phyloP scores from a whole-genome alignment of 2,888 invertebrate species.

The Drosophila villosipedis region DNA sequence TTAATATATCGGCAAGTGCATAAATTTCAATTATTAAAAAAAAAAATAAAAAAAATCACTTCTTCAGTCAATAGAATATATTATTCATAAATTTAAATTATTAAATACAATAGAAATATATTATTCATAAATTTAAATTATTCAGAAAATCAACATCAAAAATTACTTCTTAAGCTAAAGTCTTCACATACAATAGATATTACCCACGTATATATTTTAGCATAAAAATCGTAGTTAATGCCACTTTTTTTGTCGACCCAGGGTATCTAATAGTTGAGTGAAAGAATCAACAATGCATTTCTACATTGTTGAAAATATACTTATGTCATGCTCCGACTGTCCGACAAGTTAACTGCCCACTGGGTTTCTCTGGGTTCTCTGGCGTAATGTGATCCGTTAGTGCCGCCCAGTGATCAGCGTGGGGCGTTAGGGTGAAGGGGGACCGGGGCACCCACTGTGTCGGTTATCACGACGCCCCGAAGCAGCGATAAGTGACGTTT shows the following conservation, averaged over 20 bases:
- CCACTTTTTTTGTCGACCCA: background rate
- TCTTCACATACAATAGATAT: background rate
- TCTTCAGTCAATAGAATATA: background rate
- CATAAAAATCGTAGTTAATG: background rate
- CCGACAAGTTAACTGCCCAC: constrained; percentile 57
- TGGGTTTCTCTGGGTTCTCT: constrained; percentile 36
- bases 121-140: background rate
- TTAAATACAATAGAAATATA: background rate
- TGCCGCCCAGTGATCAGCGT: constrained; percentile 35
- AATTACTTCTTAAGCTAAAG: background rate
- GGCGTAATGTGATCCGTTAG: constrained; percentile 60
- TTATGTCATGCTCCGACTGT: constrained; percentile 58
- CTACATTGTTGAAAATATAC: constrained; percentile 17
- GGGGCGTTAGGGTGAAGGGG: background rate
- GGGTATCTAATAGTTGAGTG: constrained; percentile 6
- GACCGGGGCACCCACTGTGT: constrained; percentile 23
- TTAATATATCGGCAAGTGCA: background rate
- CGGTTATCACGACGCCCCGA: constrained; percentile 40
- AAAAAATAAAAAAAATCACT: background rate
- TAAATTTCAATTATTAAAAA: background rate
- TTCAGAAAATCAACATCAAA: background rate
- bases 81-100: background rate
- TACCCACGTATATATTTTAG: background rate
- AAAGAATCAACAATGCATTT: background rate
- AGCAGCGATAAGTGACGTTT: constrained; percentile 51